These are phyloP conservation scores for Pseudolaguvia tuberculata DNA, from an alignment of 2,113 vertebrate species.

Conservation along the genomic window DNA sequence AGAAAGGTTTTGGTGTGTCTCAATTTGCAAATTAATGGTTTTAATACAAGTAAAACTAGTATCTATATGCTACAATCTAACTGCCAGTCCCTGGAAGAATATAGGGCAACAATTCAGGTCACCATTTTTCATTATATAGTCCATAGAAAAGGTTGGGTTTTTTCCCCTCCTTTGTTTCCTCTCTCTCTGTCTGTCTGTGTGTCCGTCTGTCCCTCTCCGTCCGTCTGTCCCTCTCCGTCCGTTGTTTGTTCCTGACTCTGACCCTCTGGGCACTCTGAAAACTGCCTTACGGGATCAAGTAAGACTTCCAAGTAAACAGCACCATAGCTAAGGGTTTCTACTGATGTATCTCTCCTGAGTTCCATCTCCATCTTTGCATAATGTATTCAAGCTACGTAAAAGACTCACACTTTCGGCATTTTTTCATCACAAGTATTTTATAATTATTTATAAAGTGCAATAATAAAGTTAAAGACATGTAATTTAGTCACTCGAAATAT, in stretches of 20 bases:
- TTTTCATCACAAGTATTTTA: no score
- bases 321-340: slow-evolving; percentile 18
- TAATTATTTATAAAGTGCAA: no score
- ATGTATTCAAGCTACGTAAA: background rate
- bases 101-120: slow-evolving; percentile 36
- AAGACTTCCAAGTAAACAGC: slow-evolving; percentile 33
- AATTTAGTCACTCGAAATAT: background rate
- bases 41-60: background rate
- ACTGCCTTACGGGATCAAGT: slow-evolving; percentile 37
- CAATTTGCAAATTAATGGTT: background rate
- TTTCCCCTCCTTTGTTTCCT: background rate
- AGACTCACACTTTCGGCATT: background rate
- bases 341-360: slow-evolving; percentile 33
- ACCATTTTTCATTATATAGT: slow-evolving; percentile 32
- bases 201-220: no score
- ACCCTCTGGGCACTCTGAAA: slow-evolving; percentile 45
- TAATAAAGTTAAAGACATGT: background rate
- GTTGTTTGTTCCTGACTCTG: slow-evolving; percentile 38
- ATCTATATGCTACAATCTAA: background rate
- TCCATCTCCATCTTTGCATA: background rate
- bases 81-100: slow-evolving; percentile 9
- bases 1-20: background rate
- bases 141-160: slow-evolving; percentile 20
- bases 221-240: no score
- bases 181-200: no score